A percentile compares a stretch with the other conserved stretches of the same genome.
These are phyloP conservation scores for Plumapathes pennacea DNA, from an alignment of 92 coral and sea anemone genomes.

Conservation along the genomic window DNA sequence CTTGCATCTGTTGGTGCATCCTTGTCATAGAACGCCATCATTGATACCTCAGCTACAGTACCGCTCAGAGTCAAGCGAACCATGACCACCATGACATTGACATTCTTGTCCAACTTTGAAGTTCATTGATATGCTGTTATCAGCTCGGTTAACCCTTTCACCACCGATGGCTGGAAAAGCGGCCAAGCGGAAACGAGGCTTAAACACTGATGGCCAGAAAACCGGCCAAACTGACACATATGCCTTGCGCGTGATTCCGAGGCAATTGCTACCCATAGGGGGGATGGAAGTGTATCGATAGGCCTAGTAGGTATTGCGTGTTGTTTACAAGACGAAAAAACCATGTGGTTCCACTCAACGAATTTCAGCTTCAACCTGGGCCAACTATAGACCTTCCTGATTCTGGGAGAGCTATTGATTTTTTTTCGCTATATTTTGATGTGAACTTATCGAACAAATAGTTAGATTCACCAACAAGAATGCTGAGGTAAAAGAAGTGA, in stretches of 20 bases:
- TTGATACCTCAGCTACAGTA: conserved; percentile 21
- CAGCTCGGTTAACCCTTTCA: conserved; percentile 10
- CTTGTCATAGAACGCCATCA: conserved; percentile 36
- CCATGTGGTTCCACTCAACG: neutral
- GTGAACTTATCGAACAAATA: conserved; percentile 14
- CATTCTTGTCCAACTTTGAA: too few relatives aligned
- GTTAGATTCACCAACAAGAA: conserved; percentile 34
- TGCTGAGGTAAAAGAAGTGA: conserved; percentile 16
- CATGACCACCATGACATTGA: too few relatives aligned
- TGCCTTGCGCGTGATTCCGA: neutral
- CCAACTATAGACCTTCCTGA: conserved; percentile 23
- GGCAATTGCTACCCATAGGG: conserved; percentile 8
- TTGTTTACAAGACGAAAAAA: conserved; percentile 4
- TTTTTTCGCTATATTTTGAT: conserved; percentile 23
- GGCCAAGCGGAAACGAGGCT: conserved; percentile 1
- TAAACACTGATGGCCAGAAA: neutral
- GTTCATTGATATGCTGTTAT: too few relatives aligned
- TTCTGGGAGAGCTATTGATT: conserved; percentile 21
- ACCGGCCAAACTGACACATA: conserved; percentile 5
- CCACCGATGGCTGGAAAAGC: neutral
- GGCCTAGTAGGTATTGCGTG: conserved; percentile 3
- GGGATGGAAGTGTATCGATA: conserved; percentile 11
- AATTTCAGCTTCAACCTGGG: conserved; percentile 21
- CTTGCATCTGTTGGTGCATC: conserved; percentile 25
- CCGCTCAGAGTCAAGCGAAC: too few relatives aligned